phyloP scores from a whole-genome alignment of 2,797 vertebrate genomes.

The Eleutherodactylus coqui region DNA sequence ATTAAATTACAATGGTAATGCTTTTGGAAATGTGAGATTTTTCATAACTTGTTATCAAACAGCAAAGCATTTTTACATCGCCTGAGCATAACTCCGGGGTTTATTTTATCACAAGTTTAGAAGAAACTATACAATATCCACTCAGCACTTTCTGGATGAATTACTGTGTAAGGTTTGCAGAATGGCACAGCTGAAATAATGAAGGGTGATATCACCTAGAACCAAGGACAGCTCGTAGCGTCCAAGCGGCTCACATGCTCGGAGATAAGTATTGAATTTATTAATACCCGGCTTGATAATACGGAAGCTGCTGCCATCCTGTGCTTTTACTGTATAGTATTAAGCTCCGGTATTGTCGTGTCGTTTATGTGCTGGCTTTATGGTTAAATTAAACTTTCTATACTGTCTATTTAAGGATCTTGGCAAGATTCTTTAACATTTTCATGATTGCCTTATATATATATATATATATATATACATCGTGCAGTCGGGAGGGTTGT shows the following conservation, averaged over 20 bases:
- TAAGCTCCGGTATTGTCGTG: not conserved
- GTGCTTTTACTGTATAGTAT: not conserved
- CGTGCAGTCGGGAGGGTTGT: too few relatives aligned
- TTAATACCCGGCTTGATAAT: not conserved
- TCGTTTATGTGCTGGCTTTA: not conserved
- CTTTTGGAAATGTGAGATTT: slow-evolving; percentile 11
- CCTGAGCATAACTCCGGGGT: slow-evolving; percentile 13
- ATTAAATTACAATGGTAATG: slow-evolving; percentile 26
- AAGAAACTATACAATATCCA: slow-evolving; percentile 27
- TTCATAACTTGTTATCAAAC: not conserved
- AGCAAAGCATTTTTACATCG: slow-evolving; percentile 2
- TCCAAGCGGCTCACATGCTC: slow-evolving; percentile 19
- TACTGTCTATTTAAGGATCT: not conserved
- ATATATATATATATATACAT: too few relatives aligned
- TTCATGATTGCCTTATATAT: too few relatives aligned
- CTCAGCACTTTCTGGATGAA: slow-evolving; percentile 37
- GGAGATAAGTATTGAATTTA: slow-evolving; percentile 23
- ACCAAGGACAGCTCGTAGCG: slow-evolving; percentile 30
- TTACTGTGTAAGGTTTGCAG: slow-evolving; percentile 31
- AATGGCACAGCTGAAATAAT: slow-evolving; percentile 38
- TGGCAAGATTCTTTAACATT: slow-evolving; percentile 1
- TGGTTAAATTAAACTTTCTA: not conserved
- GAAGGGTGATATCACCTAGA: slow-evolving; percentile 43
- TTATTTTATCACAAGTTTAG: slow-evolving; percentile 29
- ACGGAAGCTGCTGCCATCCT: not conserved